Evolutionary conservation across 2,888 invertebrate species (phyloP), one percentile per base, ranked within the genome.

Genomic region (Xestia c-nigrum): DNA sequence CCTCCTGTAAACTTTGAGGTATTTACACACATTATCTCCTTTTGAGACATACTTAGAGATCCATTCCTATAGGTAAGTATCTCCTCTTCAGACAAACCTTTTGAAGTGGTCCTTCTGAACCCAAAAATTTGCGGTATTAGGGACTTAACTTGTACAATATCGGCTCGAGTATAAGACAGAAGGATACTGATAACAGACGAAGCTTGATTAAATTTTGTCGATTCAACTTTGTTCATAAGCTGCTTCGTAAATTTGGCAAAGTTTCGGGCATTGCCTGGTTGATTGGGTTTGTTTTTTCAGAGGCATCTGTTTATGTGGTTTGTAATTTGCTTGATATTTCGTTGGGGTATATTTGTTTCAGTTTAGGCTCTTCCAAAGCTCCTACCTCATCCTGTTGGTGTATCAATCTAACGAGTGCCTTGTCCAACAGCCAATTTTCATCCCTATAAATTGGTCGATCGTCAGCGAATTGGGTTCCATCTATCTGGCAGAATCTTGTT

Each of bases 191-290:
- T 83, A 84, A 63, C 68, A 66, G 82, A 24, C 57, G 52, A 14
- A 31, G 83, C 65, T 85, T 85, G 85, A 84, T 84, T 82, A 83
- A 83, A 83, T 77, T 84, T 77, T 57, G 59, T 43, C 47, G 59
- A 84, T 70, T 72, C 61, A 72, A 82, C 64, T 85, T 73, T 21
- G 82, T 67, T 73, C 50, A 46, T 64, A 63, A 72, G 52, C 69
- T 46, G 47, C 71, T 82, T 84, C 55, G 84, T 12, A 52, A 38
- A 68, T 68, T 24, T 73, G 40, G 24, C 50, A 78, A 72, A 59
- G 6, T 77, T 80, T 82, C 1, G 50, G 64, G 46, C 43, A 59
- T 63, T 65, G 70, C 31, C 59, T 64, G 52, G 21, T 43, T 71
- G 67, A 82, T 82, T 78, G 59, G 47, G 38, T 68, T 50, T 63